Conservation (phyloP, 2,113 vertebrate genomes). For the Phaetusa simplex region DNA sequence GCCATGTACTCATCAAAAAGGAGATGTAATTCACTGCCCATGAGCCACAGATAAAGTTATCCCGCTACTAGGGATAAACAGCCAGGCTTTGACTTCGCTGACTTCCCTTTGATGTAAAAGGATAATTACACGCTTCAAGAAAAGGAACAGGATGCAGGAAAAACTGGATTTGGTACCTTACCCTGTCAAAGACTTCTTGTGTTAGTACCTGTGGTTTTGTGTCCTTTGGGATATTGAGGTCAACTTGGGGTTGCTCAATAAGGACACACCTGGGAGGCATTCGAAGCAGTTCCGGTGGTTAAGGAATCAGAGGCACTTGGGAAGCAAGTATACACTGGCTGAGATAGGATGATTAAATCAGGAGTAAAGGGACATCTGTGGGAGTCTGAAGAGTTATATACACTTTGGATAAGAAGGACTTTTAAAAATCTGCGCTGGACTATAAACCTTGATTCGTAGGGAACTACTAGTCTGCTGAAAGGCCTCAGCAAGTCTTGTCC, state of each 20-base stretch:
- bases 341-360: background rate
- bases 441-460: background rate
- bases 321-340: background rate
- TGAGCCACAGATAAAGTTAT: background rate
- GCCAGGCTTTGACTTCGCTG: background rate
- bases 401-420: background rate
- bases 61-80: background rate
- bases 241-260: background rate
- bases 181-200: background rate
- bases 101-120: conserved; percentile 35
- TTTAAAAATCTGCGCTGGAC: background rate
- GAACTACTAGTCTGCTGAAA: background rate
- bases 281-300: background rate
- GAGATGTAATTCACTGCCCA: conserved; percentile 3
- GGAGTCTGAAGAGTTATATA: background rate
- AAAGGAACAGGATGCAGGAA: conserved; percentile 21
- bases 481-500: background rate
- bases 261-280: background rate
- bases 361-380: background rate
- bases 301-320: background rate
- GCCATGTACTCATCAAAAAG: conserved; percentile 1
- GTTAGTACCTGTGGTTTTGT: background rate
- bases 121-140: conserved; percentile 6
- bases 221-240: background rate
- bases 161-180: background rate